These are phyloP conservation scores for Chanos chanos DNA, from an alignment of 2,797 vertebrate genomes.

Conservation along the genomic window DNA sequence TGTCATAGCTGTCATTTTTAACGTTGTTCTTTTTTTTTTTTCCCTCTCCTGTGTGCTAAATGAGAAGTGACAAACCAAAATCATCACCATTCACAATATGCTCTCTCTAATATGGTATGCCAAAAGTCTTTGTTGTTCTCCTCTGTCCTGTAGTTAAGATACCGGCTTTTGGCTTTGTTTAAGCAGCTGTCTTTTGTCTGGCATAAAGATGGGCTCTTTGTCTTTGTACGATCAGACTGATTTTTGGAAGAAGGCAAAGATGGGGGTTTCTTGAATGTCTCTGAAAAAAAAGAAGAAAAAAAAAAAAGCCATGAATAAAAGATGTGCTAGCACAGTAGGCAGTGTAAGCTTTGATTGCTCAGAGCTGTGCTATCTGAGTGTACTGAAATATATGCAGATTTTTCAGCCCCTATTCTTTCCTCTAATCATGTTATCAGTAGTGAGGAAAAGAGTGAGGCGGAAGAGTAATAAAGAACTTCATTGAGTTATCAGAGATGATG, in stretches of 20 bases:
- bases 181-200: constrained; percentile 7
- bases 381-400: constrained; percentile 39
- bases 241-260: constrained; percentile 27
- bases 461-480: constrained; percentile 37
- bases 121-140: background rate
- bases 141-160: background rate
- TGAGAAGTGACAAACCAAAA: constrained; percentile 9
- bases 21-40: no score
- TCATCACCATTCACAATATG: background rate
- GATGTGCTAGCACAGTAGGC: constrained; percentile 52
- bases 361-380: constrained; percentile 34
- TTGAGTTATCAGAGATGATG: constrained; percentile 29
- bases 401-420: constrained; percentile 17
- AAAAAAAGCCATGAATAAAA: constrained; percentile 67
- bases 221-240: constrained; percentile 11
- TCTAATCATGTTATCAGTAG: constrained; percentile 37
- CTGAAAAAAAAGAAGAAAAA: no score
- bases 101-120: background rate
- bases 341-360: constrained; percentile 43
- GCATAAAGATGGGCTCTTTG: constrained; percentile 5
- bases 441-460: constrained; percentile 15
- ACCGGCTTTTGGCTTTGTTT: background rate
- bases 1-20: constrained; percentile 8
- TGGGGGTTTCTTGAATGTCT: constrained; percentile 32
- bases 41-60: background rate